Percentiles rank a stretch among this genome's conserved stretches.
Evolutionary conservation across 2,797 vertebrate genomes (phyloP).

Genomic region (Scolopax bukidnonensis): DNA sequence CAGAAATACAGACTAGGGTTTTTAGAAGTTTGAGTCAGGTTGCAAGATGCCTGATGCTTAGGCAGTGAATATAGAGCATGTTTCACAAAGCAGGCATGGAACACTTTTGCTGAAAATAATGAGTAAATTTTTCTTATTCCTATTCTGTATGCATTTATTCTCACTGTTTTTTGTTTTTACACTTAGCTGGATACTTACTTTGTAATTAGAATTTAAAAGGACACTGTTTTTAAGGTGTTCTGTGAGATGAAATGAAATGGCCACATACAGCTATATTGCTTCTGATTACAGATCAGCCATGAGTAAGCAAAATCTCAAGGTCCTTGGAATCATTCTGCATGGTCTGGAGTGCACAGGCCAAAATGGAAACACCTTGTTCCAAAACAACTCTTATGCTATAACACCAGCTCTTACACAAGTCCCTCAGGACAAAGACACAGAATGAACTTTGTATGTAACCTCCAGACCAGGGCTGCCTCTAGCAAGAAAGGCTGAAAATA

Average conservation of each 20-base stretch:
- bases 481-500: background rate
- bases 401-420: background rate
- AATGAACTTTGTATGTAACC: background rate
- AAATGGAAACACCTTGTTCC: background rate
- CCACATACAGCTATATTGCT: background rate
- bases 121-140: background rate
- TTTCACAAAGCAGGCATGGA: background rate
- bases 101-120: background rate
- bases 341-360: background rate
- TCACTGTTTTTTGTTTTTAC: background rate
- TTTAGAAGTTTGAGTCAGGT: background rate
- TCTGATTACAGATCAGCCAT: background rate
- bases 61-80: background rate
- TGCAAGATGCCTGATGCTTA: background rate
- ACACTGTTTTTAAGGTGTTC: background rate
- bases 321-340: background rate
- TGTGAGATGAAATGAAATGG: background rate
- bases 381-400: background rate
- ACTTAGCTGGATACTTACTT: background rate
- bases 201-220: background rate
- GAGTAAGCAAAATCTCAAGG: background rate
- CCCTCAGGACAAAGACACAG: background rate
- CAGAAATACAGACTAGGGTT: background rate
- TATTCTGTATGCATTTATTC: background rate
- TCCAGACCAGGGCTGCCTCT: background rate